Percentiles rank a stretch among this genome's conserved stretches.
phyloP scores from a whole-genome alignment of 2,113 vertebrate genomes.

The Pseudopodoces humilis region DNA sequence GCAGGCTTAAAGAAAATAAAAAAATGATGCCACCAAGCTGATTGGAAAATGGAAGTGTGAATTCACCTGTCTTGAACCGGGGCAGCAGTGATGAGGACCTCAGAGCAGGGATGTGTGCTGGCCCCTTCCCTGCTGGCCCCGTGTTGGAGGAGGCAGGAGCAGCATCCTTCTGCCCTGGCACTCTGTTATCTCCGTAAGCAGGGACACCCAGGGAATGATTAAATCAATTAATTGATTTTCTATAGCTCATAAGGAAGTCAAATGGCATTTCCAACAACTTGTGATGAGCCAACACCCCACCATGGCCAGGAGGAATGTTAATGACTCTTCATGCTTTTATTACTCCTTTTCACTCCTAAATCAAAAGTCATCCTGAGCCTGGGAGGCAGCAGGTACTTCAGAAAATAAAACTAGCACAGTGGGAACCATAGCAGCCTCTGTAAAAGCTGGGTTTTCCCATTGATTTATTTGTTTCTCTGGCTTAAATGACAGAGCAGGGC shows the following conservation, averaged over 20 bases:
- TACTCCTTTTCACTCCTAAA: constrained; percentile 31
- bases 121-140: not conserved
- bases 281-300: constrained; percentile 36
- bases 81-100: not conserved
- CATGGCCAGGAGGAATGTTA: not conserved
- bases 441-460: not conserved
- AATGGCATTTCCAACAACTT: constrained; percentile 29
- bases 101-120: not conserved
- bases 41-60: not conserved
- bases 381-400: constrained; percentile 38
- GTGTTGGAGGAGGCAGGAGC: not conserved
- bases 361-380: constrained; percentile 12
- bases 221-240: constrained; percentile 68
- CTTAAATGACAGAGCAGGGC: not conserved
- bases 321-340: constrained; percentile 38
- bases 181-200: constrained; percentile 24
- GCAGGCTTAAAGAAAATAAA: not conserved
- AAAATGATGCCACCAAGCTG: not conserved
- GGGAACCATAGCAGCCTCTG: constrained; percentile 18
- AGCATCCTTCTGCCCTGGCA: not conserved
- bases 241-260: constrained; percentile 56
- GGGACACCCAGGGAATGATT: constrained; percentile 20
- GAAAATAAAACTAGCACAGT: constrained; percentile 27
- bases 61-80: not conserved
- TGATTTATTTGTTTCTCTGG: constrained; percentile 34